Conservation (phyloP, 2,888 invertebrate species). For the Zonitis immaculata region DNA sequence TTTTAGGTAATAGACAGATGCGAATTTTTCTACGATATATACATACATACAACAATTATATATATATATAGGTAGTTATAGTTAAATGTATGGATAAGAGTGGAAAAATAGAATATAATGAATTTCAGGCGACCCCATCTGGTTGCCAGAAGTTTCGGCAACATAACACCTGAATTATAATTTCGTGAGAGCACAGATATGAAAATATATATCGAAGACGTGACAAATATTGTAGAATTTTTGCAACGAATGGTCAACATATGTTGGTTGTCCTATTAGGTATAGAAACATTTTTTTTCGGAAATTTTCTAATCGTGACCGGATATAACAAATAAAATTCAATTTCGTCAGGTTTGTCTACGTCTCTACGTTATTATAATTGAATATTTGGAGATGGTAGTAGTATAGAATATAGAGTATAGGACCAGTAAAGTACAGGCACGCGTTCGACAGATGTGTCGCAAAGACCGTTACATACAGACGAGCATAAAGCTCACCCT, state of each 20-base stretch:
- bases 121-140: background rate
- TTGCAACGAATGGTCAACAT: background rate
- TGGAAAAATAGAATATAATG: background rate
- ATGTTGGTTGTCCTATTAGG: background rate
- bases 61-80: background rate
- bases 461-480: conserved; percentile 36
- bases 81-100: background rate
- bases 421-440: conserved; percentile 37
- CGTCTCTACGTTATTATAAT: too few species aligned
- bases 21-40: background rate
- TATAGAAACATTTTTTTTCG: too few species aligned
- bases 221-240: background rate
- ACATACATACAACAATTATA: background rate
- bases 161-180: background rate
- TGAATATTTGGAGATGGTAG: background rate
- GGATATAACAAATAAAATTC: background rate
- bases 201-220: background rate
- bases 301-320: background rate
- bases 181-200: background rate
- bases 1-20: background rate
- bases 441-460: conserved; percentile 39
- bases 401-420: background rate
- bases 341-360: conserved; percentile 5
- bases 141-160: background rate
- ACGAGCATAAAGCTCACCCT: conserved; percentile 1